Percentiles rank a stretch among this genome's conserved stretches.
Conservation (phyloP, 2,888 invertebrate genomes). For the Drosophila mercatorum region DNA sequence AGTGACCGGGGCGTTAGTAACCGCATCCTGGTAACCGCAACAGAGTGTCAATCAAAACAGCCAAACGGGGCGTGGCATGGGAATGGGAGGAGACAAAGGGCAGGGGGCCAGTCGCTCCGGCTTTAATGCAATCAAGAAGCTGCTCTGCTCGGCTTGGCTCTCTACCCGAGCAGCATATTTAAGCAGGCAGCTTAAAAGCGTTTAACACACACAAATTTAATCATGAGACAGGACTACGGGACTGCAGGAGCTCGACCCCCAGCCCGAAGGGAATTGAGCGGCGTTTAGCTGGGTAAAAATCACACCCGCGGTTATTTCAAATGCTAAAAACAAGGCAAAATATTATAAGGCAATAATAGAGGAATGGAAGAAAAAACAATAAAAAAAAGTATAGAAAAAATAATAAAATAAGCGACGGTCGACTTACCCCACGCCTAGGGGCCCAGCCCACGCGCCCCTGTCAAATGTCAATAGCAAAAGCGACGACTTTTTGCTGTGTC, state of each 20-base stretch:
- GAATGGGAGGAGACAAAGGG: neutral
- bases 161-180: slow-evolving; percentile 65
- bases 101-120: slow-evolving; percentile 3
- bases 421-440: slow-evolving; percentile 34
- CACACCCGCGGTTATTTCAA: slow-evolving; percentile 82
- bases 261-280: slow-evolving; percentile 33
- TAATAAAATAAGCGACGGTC: slow-evolving; percentile 19
- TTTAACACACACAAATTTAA: slow-evolving; percentile 71
- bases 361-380: slow-evolving; percentile 7
- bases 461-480: slow-evolving; percentile 81
- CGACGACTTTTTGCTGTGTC: slow-evolving; percentile 40
- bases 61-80: neutral
- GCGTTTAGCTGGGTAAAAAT: slow-evolving; percentile 55
- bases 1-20: slow-evolving; percentile 42
- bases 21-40: slow-evolving; percentile 44
- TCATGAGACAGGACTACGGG: slow-evolving; percentile 56
- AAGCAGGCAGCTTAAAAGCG: slow-evolving; percentile 68
- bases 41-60: slow-evolving; percentile 48
- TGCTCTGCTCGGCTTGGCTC: slow-evolving; percentile 1
- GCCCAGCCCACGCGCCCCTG: slow-evolving; percentile 60
- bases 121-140: slow-evolving; percentile 67
- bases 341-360: slow-evolving; percentile 65
- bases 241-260: slow-evolving; percentile 20
- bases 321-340: slow-evolving; percentile 73
- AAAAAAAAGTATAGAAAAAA: too few species aligned